Conservation (phyloP, 2,113 vertebrate species). For the Datnioides undecimradiatus region DNA sequence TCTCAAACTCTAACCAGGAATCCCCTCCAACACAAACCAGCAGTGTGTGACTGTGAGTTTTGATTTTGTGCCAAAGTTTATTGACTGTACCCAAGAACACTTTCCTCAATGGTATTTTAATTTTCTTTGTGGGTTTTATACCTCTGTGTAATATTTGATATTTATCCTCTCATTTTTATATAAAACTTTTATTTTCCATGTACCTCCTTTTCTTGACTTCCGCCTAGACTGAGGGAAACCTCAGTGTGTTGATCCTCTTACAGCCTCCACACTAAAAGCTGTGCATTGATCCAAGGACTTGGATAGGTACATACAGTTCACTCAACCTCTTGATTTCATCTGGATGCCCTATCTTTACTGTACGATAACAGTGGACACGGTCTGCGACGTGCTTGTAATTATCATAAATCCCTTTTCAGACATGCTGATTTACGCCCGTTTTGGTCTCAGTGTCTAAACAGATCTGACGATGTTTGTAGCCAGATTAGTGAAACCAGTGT, state of each 20-base stretch:
- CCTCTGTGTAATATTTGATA: slow-evolving; percentile 63
- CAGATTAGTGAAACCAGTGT: not conserved
- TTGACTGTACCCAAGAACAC: slow-evolving; percentile 39
- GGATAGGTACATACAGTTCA: slow-evolving; percentile 11
- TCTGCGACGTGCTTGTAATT: not conserved
- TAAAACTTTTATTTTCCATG: slow-evolving; percentile 29
- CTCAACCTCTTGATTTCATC: not conserved
- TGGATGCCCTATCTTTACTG: not conserved
- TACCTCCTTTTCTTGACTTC: slow-evolving; percentile 11
- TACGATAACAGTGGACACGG: not conserved
- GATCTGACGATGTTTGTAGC: not conserved
- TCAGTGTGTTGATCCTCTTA: not conserved
- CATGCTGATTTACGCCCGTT: not conserved
- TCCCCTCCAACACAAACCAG: slow-evolving; percentile 32
- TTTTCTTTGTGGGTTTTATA: slow-evolving; percentile 50
- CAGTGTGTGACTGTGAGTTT: slow-evolving; percentile 31
- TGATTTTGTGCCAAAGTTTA: slow-evolving; percentile 68
- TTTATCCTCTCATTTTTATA: slow-evolving; percentile 68
- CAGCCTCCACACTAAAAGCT: slow-evolving; percentile 10
- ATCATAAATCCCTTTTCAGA: not conserved
- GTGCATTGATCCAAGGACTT: not conserved
- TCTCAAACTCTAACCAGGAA: slow-evolving; percentile 57
- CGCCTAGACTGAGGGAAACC: slow-evolving; percentile 17
- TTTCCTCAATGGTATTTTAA: slow-evolving; percentile 48
- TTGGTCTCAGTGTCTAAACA: not conserved